Base-by-base conservation (phyloP, 2,888 invertebrate genomes). In the Drosophila conformis region DNA sequence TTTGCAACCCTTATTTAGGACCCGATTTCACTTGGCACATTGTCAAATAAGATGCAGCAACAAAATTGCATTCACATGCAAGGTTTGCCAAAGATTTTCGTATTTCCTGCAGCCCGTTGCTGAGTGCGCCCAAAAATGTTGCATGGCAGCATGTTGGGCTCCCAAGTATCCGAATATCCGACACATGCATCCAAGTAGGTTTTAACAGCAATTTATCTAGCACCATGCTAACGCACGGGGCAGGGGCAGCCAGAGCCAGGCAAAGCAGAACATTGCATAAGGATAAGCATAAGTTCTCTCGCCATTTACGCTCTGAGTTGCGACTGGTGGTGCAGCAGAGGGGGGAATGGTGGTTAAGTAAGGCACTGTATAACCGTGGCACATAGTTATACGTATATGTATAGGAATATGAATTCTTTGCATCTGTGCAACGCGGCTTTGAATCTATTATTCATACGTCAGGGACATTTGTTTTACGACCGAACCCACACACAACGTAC, bases 181-280 rank as follows among this genome's bases (percentile, higher is more conserved):
- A 71, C 89, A 85, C 90, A 89, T 89, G 89, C 83, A 80, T 72
- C 80, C 80, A 87, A 86, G 83, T 87, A 68, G 89, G 88, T 76
- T 86, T 86, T 82, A 87, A 76, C 87, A 87, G 89, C 88, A 86
- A 86, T 86, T 86, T 86, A 86, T 86, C 85, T 89, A 79, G 75
- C 75, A 75, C 78, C 69, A 67, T 69, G 74, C 40, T 51, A 77
- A 4, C 6, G 65, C 59, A 64, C 3, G 10, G 27, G 4, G 13
- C 15, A 31, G n/a, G 31, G 31, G 4, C 18, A 66, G 2, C 7
- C 15, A 15, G 21, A 25, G 15, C 21, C 7, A 2, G 13, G 25
- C 25, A 38, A 54, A 38, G 56, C 15, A 15, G 53, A 53, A 54
- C 31, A 73, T 82, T 68, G 87, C 87, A 88, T 59, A 70, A 73